A percentile compares a stretch with the other conserved stretches of the same genome.
phyloP scores from a whole-genome alignment of 2,797 vertebrate species.

The Rhinichthys osculus region DNA sequence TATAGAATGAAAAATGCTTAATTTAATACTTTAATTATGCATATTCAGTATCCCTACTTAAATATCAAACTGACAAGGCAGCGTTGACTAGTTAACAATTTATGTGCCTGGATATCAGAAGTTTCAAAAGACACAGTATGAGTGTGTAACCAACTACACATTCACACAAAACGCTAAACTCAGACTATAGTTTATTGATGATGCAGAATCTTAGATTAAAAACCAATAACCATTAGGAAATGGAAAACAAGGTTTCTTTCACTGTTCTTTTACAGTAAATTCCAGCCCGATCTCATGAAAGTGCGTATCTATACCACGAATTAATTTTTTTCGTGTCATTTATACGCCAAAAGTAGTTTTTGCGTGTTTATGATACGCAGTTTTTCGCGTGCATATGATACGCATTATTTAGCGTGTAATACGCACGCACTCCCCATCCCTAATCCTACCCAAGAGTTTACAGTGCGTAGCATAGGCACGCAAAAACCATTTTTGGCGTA shows the following conservation, averaged over 20 bases:
- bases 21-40: not conserved
- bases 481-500: too few relatives aligned
- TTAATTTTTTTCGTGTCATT: too few relatives aligned
- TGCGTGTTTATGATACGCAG: too few relatives aligned
- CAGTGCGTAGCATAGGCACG: too few relatives aligned
- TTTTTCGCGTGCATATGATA: too few relatives aligned
- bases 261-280: not conserved
- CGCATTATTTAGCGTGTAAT: too few relatives aligned
- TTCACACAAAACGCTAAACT: not conserved
- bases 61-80: not conserved
- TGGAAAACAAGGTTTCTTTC: not conserved
- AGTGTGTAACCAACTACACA: not conserved
- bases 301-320: too few relatives aligned
- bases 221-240: not conserved
- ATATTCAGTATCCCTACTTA: not conserved
- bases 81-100: not conserved
- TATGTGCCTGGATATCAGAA: not conserved
- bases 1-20: not conserved
- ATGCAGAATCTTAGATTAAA: not conserved
- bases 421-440: too few relatives aligned
- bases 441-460: too few relatives aligned
- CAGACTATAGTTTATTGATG: conserved; percentile 3
- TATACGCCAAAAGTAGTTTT: too few relatives aligned
- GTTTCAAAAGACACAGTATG: not conserved
- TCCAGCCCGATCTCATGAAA: too few relatives aligned